Conservation (phyloP, 2,113 vertebrate genomes). For the Hydropotes inermis region DNA sequence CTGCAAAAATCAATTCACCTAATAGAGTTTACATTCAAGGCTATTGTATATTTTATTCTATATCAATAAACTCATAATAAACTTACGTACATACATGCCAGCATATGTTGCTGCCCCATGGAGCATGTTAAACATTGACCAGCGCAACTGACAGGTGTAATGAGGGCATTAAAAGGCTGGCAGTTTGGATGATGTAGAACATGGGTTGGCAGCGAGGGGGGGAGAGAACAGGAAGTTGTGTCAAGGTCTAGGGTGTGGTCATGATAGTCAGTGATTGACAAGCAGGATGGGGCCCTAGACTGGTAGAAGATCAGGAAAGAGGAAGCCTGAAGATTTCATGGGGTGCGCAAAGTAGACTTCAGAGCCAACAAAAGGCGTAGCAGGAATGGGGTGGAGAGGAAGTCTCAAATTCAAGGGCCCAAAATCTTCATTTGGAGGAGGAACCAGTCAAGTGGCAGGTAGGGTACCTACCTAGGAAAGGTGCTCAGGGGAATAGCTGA, state of each 20-base stretch:
- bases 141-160: not conserved
- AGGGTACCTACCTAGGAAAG: not conserved
- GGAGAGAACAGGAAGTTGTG: not conserved
- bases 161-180: not conserved
- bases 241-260: not conserved
- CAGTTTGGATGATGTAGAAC: not conserved
- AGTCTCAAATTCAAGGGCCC: not conserved
- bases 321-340: not conserved
- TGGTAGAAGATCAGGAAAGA: not conserved
- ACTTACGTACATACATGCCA: fast-evolving
- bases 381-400: no score
- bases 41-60: not conserved
- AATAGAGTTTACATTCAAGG: not conserved
- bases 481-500: not conserved
- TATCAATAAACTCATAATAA: not conserved
- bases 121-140: not conserved
- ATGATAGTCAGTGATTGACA: not conserved
- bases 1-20: not conserved
- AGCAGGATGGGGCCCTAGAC: not conserved
- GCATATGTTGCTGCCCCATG: not conserved
- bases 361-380: not conserved
- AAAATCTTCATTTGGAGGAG: not conserved
- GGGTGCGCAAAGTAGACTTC: no score
- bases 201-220: not conserved
- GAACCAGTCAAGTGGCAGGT: not conserved